Conservation (phyloP, 2,113 vertebrate species). For the Perognathus longimembris region DNA sequence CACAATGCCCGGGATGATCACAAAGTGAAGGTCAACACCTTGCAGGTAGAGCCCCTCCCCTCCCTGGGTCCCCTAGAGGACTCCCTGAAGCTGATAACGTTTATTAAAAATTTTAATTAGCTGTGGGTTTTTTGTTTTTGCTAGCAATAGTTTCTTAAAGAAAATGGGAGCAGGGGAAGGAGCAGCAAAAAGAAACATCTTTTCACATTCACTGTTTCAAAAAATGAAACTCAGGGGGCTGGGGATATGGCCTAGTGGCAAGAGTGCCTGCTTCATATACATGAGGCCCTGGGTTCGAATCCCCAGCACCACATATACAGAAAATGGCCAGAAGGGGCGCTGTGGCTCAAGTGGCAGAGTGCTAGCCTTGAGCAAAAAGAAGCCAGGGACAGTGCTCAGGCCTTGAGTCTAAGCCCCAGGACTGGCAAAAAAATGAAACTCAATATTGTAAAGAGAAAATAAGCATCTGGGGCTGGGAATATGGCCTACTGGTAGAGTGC, state of each 20-base stretch:
- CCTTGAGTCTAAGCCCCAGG: too few species aligned
- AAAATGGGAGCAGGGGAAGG: background rate
- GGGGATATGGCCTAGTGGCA: too few species aligned
- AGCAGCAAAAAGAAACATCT: slow-evolving; percentile 19
- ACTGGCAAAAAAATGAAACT: too few species aligned
- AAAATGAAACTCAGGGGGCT: background rate
- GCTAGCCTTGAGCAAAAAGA: too few species aligned
- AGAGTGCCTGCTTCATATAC: too few species aligned
- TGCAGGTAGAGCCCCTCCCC: background rate
- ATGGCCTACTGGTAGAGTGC: too few species aligned
- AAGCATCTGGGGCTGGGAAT: background rate
- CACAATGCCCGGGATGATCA: accelerated
- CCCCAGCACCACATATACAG: too few species aligned
- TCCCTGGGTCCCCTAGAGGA: background rate
- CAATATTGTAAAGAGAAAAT: background rate
- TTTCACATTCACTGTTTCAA: background rate
- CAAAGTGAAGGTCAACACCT: background rate
- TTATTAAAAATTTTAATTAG: slow-evolving; percentile 55
- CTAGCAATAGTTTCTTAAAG: slow-evolving; percentile 38
- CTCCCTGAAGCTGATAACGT: background rate
- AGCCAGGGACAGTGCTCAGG: too few species aligned
- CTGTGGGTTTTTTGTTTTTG: slow-evolving; percentile 15
- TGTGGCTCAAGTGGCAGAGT: too few species aligned
- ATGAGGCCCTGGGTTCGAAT: too few species aligned
- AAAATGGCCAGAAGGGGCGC: too few species aligned